Conservation (phyloP, 2,888 invertebrate species). For the Xestia sexstrigata region DNA sequence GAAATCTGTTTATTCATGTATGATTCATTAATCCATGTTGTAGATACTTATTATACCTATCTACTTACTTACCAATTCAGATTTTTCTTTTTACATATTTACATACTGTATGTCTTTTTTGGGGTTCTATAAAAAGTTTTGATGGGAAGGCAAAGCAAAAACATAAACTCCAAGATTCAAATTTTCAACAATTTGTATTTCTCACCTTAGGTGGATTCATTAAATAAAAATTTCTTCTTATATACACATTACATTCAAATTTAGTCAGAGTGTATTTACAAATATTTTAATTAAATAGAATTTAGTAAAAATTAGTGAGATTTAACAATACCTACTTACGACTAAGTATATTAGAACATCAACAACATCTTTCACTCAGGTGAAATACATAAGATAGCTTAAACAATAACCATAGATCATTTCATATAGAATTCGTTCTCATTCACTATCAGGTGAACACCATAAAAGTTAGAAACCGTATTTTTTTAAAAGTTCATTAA, state of each 20-base stretch:
- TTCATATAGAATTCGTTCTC: conserved; percentile 82
- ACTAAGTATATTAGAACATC: conserved; percentile 88
- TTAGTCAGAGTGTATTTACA: conserved; percentile 91
- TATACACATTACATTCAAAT: conserved; percentile 91
- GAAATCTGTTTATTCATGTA: conserved; percentile 5
- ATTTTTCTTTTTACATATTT: background rate
- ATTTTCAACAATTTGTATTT: conserved; percentile 90
- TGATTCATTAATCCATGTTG: conserved; percentile 3
- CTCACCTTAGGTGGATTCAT: conserved; percentile 89
- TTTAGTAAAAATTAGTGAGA: conserved; percentile 91
- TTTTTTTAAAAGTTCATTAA: conserved; percentile 69
- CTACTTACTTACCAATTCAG: conserved; percentile 29
- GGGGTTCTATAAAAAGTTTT: conserved; percentile 14
- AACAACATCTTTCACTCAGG: conserved; percentile 89
- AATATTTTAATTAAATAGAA: conserved; percentile 91
- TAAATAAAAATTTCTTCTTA: conserved; percentile 89
- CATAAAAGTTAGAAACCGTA: conserved; percentile 75
- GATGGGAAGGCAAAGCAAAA: conserved; percentile 56
- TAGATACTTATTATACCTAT: conserved; percentile 9
- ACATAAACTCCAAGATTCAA: conserved; percentile 76
- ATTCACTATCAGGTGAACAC: conserved; percentile 81
- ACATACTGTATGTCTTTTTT: background rate
- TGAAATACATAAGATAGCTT: conserved; percentile 86
- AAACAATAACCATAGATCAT: conserved; percentile 83
- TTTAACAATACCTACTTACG: conserved; percentile 90